Base-by-base conservation (phyloP, 2,888 invertebrate genomes). In the Lapara coniferarum region DNA sequence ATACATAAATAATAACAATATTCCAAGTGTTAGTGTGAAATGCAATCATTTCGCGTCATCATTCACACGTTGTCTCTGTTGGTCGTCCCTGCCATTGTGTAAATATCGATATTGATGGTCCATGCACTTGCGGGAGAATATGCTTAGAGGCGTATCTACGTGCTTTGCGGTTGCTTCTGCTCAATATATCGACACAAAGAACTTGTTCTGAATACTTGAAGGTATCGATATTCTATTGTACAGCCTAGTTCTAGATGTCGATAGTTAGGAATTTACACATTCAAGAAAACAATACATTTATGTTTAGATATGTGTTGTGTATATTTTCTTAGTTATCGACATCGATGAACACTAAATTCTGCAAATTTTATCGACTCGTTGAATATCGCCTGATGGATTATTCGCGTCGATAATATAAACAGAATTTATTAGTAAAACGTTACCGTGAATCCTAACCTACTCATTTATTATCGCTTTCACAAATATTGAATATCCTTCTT, bases 141-240 rank as follows among this genome's bases (percentile, higher is more conserved):
- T 73, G 79, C 79, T 83, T 80, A 74, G 75, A 79, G 74, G 81
- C 83, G 74, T 77, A 75, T 80, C 80, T 83, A 70, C 82, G 82
- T 79, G 87, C 87, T 88, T 88, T 71, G 82, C 85, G 82, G 81
- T 81, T 75, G 85, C 82, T 83, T 86, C 80, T 78, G 75, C 78
- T 56, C 56, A 69, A 44, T 46, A 63, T 63, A 59, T 68, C 53
- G 37, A 51, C 58, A 68, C 51, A 55, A 13, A 19, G 14, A 59
- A 16, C 57, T 30, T 63, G 44, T 63, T 69, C 16, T 44, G 19
- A 63, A 53, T 14, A 44, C 25, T 53, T 52, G 19, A 63, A 67
- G 44, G 44, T 55, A 63, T 49, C 63, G 49, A 44, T 63, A 69
- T 46, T 56, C 37, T 56, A 68, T 37, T n/a, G 25, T 46, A 58